Evolutionary conservation across 2,888 invertebrate genomes (phyloP).

Genomic region (Mythimna loreyi): DNA sequence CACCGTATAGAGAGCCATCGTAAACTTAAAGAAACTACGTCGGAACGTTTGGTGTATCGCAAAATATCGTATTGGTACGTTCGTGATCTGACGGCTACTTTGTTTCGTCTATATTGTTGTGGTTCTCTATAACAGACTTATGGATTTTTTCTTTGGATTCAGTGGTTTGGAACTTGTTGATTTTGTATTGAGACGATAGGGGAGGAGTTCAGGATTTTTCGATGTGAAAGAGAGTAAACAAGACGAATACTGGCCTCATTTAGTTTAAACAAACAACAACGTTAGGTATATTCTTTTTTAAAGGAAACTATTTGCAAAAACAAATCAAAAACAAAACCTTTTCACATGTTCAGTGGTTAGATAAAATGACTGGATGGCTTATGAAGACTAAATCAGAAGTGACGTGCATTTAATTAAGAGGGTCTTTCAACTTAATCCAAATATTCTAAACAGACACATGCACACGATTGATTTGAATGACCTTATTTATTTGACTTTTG

Average conservation of each 20-base stretch:
- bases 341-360: not conserved
- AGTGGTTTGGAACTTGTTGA: conserved; percentile 52
- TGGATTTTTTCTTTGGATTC: conserved; percentile 34
- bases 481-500: no score
- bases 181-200: conserved; percentile 12
- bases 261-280: no score
- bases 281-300: no score
- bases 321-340: no score
- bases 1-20: conserved; percentile 71
- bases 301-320: no score
- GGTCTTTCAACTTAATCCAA: not conserved
- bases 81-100: conserved; percentile 50
- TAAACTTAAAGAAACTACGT: conserved; percentile 73
- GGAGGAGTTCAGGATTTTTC: not conserved
- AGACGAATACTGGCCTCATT: no score
- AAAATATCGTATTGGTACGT: conserved; percentile 56
- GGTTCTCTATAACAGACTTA: conserved; percentile 37
- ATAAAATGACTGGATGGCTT: not conserved
- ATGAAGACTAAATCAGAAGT: no score
- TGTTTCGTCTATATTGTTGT: conserved; percentile 53
- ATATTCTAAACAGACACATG: not conserved
- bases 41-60: conserved; percentile 57
- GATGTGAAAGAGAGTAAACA: not conserved
- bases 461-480: no score
- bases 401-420: no score